A percentile compares a stretch with the other conserved stretches of the same genome.
phyloP scores from a whole-genome alignment of 2,888 invertebrate species.

The Scaptomyza parva region DNA sequence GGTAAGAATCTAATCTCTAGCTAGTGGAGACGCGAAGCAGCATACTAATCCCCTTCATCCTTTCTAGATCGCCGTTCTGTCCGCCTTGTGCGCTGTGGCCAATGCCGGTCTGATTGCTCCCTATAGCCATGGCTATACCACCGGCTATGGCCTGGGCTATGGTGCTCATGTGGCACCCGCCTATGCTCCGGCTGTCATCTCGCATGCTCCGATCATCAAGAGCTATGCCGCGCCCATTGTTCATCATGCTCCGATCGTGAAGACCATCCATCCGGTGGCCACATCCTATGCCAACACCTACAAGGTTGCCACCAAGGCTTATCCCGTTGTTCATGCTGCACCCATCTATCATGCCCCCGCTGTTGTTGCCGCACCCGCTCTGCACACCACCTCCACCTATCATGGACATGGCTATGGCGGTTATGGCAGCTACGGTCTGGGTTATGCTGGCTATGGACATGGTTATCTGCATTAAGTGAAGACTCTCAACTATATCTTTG shows the following conservation, averaged over 20 bases:
- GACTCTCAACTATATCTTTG: constrained; percentile 28
- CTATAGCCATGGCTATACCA: constrained; percentile 66
- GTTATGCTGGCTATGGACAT: constrained; percentile 68
- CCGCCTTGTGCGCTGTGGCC: constrained; percentile 85
- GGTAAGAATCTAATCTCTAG: constrained; percentile 81
- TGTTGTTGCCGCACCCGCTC: constrained; percentile 76
- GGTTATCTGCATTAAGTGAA: constrained; percentile 73
- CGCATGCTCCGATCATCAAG: constrained; percentile 77
- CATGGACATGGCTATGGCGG: constrained; percentile 69
- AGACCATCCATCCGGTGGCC: constrained; percentile 81
- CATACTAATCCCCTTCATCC: constrained; percentile 20
- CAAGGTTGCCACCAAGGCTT: constrained; percentile 82
- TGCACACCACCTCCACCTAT: constrained; percentile 81
- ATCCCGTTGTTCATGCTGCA: constrained; percentile 81
- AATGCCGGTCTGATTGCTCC: constrained; percentile 84
- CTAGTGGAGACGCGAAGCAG: constrained; percentile 42
- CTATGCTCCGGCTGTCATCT: constrained; percentile 77
- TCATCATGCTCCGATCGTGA: constrained; percentile 78
- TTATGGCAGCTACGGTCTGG: constrained; percentile 72
- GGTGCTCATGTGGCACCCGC: constrained; percentile 75
- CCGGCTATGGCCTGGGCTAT: constrained; percentile 65
- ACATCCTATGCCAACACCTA: constrained; percentile 84
- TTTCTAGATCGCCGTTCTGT: constrained; percentile 82
- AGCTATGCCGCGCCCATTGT: constrained; percentile 81
- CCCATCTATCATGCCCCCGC: constrained; percentile 75